Conservation (phyloP, 2,113 vertebrate genomes). For the Gnathonemus echidnorhynchus region DNA sequence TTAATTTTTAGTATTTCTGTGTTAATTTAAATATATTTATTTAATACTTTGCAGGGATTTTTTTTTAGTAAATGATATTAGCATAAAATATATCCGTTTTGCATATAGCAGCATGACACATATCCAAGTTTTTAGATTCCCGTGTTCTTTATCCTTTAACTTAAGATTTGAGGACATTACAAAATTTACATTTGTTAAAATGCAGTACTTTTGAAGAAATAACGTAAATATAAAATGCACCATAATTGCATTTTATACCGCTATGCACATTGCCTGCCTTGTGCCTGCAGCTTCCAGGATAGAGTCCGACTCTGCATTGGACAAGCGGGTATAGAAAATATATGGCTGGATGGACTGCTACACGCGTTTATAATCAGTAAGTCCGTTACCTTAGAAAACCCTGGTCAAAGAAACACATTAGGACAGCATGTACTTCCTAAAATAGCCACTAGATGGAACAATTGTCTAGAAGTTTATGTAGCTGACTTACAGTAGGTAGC, state of each 20-base stretch:
- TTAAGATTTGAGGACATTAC: neutral
- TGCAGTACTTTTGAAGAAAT: neutral
- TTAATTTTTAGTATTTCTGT: neutral
- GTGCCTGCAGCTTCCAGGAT: neutral
- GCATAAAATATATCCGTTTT: neutral
- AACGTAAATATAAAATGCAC: neutral
- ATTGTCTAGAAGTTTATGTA: neutral
- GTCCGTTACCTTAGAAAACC: neutral
- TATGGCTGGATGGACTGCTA: neutral
- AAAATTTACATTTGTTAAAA: neutral
- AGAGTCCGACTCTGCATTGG: neutral
- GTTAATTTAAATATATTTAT: neutral
- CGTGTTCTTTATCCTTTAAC: neutral
- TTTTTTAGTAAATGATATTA: neutral
- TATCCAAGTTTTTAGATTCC: neutral
- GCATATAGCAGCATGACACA: neutral
- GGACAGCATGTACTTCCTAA: neutral
- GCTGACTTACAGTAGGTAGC: neutral
- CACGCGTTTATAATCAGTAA: neutral
- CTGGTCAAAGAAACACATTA: neutral
- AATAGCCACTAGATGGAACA: constrained; percentile 17
- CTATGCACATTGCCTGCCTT: neutral
- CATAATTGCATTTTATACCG: neutral
- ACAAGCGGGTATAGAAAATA: neutral
- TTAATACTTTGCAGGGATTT: neutral